phyloP scores from a whole-genome alignment of 2,113 vertebrate species.

The Platycercus adscitus region DNA sequence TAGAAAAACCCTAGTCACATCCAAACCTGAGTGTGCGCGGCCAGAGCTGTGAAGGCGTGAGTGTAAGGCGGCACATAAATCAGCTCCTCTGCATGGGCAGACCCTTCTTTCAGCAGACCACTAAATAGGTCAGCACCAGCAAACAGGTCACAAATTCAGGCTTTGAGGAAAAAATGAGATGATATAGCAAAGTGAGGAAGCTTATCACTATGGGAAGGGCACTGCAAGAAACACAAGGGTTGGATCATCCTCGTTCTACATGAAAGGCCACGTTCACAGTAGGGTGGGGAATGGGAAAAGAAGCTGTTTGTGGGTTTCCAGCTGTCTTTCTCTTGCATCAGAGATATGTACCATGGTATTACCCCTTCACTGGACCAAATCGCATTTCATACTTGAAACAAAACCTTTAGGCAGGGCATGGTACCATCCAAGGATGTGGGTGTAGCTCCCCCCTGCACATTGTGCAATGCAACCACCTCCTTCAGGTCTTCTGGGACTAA shows the following conservation, averaged over 20 bases:
- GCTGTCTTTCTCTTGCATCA: background rate
- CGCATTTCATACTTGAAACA: background rate
- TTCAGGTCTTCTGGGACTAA: background rate
- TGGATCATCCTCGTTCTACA: background rate
- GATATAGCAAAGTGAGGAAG: background rate
- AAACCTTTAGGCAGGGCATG: background rate
- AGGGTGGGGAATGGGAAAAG: background rate
- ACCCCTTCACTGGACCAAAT: background rate
- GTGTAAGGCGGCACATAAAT: background rate
- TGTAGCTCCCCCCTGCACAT: background rate
- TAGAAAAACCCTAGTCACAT: background rate
- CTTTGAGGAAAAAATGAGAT: background rate
- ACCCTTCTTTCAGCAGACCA: background rate
- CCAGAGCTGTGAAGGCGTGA: background rate
- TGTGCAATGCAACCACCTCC: background rate
- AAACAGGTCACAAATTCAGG: background rate
- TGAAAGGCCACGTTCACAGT: background rate
- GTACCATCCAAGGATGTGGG: background rate
- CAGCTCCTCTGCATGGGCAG: background rate
- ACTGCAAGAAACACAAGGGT: background rate
- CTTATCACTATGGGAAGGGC: background rate
- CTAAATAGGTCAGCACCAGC: background rate
- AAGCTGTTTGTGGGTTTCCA: background rate
- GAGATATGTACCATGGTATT: fast-evolving
- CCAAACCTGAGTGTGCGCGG: background rate